phyloP scores from a whole-genome alignment of 2,797 vertebrate genomes.

The Morus bassanus region DNA sequence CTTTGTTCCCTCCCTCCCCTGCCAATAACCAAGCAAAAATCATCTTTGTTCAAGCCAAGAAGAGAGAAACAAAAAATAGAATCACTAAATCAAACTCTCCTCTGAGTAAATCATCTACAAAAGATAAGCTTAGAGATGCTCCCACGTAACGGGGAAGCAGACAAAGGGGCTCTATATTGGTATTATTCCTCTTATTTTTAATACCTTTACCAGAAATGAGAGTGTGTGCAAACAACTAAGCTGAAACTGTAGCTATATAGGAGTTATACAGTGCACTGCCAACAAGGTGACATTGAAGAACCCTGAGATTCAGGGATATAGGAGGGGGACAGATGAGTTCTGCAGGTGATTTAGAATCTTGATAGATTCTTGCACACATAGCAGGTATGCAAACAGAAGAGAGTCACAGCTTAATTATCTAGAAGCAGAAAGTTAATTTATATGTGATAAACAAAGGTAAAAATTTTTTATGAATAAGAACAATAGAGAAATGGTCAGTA shows the following conservation, averaged over 20 bases:
- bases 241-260: not conserved
- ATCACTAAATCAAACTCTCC: not conserved
- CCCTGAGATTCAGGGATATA: not conserved
- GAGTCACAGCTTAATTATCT: not conserved
- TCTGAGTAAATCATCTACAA: constrained; percentile 34
- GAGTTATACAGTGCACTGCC: not conserved
- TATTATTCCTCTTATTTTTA: constrained; percentile 28
- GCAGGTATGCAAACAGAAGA: not conserved
- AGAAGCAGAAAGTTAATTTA: not conserved
- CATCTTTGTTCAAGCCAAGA: not conserved
- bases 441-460: not conserved
- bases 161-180: constrained; percentile 37
- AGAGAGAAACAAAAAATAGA: not conserved
- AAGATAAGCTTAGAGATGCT: not conserved
- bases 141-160: constrained; percentile 1
- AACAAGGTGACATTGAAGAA: not conserved
- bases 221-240: constrained; percentile 15
- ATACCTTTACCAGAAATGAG: constrained; percentile 39
- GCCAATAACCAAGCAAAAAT: not conserved
- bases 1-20: not conserved
- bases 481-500: not conserved
- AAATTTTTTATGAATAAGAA: not conserved
- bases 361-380: not conserved
- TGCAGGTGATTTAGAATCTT: not conserved
- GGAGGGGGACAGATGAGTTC: not conserved